Percentiles rank a stretch among this genome's conserved stretches.
phyloP scores from a whole-genome alignment of 2,797 vertebrate genomes.

The Aphelocoma californica region DNA sequence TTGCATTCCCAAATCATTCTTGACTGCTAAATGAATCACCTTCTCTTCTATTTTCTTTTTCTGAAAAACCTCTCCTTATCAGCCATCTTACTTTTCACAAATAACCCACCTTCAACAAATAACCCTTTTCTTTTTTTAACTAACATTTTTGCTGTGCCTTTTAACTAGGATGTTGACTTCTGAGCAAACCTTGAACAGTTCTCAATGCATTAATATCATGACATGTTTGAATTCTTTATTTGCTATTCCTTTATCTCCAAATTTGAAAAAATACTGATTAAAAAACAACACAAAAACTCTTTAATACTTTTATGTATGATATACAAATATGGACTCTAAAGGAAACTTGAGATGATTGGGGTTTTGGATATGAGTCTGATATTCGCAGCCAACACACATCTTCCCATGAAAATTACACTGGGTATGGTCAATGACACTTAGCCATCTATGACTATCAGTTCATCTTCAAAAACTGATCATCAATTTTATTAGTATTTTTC shows the following conservation, averaged over 20 bases:
- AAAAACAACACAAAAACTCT: accelerated
- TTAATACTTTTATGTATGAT: neutral
- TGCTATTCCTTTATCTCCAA: neutral
- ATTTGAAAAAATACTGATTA: neutral
- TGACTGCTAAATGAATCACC: neutral
- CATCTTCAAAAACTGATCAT: neutral
- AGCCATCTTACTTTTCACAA: neutral
- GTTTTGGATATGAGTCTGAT: neutral
- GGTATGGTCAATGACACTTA: neutral
- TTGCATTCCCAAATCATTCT: neutral
- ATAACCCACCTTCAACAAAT: neutral
- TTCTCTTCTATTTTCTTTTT: neutral
- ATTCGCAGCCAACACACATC: neutral
- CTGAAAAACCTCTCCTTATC: neutral
- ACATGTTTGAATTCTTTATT: neutral
- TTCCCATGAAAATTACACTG: neutral
- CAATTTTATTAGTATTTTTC: neutral
- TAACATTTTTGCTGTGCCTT: neutral
- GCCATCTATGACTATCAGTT: neutral
- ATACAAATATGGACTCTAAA: neutral
- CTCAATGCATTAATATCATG: neutral
- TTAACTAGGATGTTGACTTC: neutral
- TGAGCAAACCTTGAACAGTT: neutral
- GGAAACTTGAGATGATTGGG: neutral
- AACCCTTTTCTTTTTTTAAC: neutral